Conservation (phyloP, 2,113 vertebrate species). For the Oryzias melastigma region DNA sequence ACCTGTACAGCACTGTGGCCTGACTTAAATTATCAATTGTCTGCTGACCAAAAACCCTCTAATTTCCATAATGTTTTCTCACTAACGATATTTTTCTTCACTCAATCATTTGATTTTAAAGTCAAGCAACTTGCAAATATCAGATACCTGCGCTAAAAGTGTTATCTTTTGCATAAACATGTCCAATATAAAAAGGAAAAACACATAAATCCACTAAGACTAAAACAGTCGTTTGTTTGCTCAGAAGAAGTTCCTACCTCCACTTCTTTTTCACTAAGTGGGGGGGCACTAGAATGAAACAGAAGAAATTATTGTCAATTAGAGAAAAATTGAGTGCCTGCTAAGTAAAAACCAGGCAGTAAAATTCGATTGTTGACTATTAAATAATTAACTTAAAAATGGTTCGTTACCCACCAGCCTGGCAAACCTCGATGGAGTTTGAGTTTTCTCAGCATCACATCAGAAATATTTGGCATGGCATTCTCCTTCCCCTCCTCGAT, state of each 20-base stretch:
- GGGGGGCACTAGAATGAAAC: conserved; percentile 84
- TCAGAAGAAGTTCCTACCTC: conserved; percentile 82
- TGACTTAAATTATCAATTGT: no score
- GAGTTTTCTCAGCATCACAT: conserved; percentile 90
- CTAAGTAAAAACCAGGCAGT: neutral
- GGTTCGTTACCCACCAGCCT: conserved; percentile 81
- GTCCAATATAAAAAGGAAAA: no score
- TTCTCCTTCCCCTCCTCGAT: conserved; percentile 84
- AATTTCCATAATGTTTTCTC: no score
- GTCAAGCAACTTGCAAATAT: no score
- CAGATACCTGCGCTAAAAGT: no score
- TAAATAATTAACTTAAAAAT: neutral
- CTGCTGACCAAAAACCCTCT: no score
- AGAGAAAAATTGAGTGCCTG: neutral
- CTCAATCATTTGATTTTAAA: no score
- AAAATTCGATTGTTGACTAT: neutral
- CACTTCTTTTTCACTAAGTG: conserved; percentile 95
- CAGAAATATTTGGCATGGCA: conserved; percentile 94
- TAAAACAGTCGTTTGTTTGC: neutral
- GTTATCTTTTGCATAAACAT: no score
- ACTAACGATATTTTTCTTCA: no score
- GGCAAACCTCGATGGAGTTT: conserved; percentile 87
- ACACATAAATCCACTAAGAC: neutral
- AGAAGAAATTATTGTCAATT: conserved; percentile 18
- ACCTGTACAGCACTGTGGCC: no score